phyloP scores from a whole-genome alignment of 1,140 invertebrate genomes.

The Camponotus vicinus region DNA sequence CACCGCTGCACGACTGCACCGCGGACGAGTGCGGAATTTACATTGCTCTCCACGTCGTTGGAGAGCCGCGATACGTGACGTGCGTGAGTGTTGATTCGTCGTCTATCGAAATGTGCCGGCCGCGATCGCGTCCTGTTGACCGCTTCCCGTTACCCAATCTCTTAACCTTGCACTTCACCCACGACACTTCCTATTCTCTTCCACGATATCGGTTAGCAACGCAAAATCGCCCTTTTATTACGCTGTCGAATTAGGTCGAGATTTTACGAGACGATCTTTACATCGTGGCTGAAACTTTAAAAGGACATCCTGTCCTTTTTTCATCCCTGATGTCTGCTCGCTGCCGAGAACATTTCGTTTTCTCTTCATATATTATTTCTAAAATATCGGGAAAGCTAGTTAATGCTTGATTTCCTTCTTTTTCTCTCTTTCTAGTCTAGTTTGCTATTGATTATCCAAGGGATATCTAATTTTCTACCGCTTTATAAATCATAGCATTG shows the following conservation, averaged over 20 bases:
- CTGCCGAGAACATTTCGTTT: neutral
- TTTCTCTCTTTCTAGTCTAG: neutral
- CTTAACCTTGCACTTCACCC: conserved; percentile 43
- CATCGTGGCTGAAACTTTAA: conserved; percentile 50
- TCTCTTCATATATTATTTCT: neutral
- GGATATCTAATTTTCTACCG: neutral
- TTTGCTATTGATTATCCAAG: neutral
- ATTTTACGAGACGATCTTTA: conserved; percentile 70
- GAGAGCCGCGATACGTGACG: neutral
- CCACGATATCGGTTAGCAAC: neutral
- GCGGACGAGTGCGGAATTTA: neutral
- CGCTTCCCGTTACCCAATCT: conserved; percentile 30
- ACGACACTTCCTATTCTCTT: conserved; percentile 18
- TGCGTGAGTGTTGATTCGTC: neutral
- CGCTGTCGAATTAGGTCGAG: conserved; percentile 71
- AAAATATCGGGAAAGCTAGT: neutral
- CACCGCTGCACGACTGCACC: neutral
- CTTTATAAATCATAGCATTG: neutral
- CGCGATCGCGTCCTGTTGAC: neutral
- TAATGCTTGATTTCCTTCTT: neutral
- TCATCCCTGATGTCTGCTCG: neutral
- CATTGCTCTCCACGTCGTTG: neutral
- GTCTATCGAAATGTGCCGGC: conserved; percentile 12
- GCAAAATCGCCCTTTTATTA: conserved; percentile 72
- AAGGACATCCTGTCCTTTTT: neutral